phyloP scores from a whole-genome alignment of 1,140 invertebrate genomes.

The Lasioglossum baleicum region DNA sequence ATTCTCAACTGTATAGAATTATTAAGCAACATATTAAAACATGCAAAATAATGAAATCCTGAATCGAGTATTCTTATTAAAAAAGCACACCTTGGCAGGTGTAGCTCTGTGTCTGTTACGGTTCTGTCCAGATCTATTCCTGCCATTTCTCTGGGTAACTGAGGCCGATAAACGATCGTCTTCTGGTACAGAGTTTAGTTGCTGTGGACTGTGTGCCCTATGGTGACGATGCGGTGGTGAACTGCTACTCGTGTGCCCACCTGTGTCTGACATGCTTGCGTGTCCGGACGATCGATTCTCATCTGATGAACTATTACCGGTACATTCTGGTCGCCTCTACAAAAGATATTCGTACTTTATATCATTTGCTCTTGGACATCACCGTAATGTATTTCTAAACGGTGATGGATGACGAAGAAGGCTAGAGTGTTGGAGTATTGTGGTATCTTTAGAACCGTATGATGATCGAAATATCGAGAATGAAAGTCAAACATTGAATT shows the following conservation, averaged over 20 bases:
- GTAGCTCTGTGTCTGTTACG: conserved; percentile 84
- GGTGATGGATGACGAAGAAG: too few species aligned
- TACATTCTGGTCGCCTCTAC: conserved; percentile 87
- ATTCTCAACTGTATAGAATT: too few species aligned
- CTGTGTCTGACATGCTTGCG: conserved; percentile 93
- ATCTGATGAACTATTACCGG: conserved; percentile 90
- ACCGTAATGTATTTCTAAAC: too few species aligned
- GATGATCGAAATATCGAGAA: too few species aligned
- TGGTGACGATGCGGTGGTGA: conserved; percentile 82
- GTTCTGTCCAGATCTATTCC: conserved; percentile 81
- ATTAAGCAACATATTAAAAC: too few species aligned
- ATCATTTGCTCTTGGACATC: too few species aligned
- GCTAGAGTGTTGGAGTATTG: too few species aligned
- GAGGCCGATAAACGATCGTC: conserved; percentile 86
- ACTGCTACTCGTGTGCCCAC: conserved; percentile 85
- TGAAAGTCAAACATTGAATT: too few species aligned
- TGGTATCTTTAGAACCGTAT: too few species aligned
- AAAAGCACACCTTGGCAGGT: conserved; percentile 82
- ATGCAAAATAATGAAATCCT: too few species aligned
- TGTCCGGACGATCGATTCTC: conserved; percentile 93
- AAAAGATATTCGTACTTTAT: too few species aligned
- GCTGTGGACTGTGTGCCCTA: conserved; percentile 80
- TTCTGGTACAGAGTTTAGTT: conserved; percentile 84
- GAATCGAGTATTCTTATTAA: neutral
- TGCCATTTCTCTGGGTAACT: conserved; percentile 82